These are phyloP conservation scores for Brachionus koreanus DNA, from an alignment of 1,140 invertebrate genomes.

Conservation along the genomic window DNA sequence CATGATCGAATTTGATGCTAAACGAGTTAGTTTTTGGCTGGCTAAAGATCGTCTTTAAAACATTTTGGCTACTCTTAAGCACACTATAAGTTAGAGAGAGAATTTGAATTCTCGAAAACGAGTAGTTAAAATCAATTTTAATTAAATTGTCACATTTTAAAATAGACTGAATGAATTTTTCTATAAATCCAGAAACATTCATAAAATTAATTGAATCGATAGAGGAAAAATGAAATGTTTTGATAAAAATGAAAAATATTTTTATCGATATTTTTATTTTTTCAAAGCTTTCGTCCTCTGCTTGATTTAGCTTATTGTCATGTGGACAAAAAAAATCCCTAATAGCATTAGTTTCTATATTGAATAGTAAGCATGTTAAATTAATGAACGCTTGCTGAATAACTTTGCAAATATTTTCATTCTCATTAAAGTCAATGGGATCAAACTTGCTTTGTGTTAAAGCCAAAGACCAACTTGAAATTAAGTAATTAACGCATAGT, in stretches of 20 bases:
- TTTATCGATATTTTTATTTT: not conserved
- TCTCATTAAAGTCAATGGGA: not conserved
- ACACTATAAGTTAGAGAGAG: not conserved
- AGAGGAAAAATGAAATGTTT: not conserved
- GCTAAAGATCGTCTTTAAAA: not conserved
- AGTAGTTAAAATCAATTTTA: not conserved
- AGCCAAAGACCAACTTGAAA: not conserved
- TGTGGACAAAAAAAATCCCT: not conserved
- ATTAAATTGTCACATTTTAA: not conserved
- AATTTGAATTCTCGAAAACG: not conserved
- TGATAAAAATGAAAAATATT: slow-evolving; percentile 8
- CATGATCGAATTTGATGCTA: not conserved
- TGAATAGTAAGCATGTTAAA: not conserved
- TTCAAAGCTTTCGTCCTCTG: not conserved
- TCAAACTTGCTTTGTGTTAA: not conserved
- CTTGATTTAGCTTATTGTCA: not conserved
- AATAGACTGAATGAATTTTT: slow-evolving; percentile 30
- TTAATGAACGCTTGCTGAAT: not conserved
- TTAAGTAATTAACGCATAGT: not conserved
- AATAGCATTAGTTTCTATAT: not conserved
- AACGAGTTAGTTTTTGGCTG: not conserved
- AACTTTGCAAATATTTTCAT: not conserved
- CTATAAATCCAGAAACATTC: not conserved
- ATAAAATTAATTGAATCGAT: not conserved
- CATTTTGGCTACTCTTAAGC: not conserved